Evolutionary conservation across 2,113 vertebrate species (phyloP).

Genomic region (Rhizomys pruinosus): DNA sequence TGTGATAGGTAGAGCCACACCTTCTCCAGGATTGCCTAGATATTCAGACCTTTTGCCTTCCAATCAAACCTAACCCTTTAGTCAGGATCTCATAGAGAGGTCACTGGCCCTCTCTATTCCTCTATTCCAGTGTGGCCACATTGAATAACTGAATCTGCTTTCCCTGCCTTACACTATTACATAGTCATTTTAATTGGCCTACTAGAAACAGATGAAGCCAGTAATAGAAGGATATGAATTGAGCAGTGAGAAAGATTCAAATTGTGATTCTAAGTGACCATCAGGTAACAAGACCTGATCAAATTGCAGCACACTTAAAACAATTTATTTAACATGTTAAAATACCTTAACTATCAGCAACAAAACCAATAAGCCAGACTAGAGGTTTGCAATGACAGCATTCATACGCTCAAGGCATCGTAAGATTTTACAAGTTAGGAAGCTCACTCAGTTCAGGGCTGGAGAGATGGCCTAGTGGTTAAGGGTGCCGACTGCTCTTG

Average conservation of each 20-base stretch:
- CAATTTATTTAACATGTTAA: neutral
- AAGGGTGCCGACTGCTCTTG: too few relatives aligned
- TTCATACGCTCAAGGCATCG: neutral
- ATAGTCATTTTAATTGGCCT: neutral
- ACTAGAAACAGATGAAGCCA: neutral
- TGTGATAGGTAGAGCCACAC: neutral
- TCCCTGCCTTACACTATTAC: neutral
- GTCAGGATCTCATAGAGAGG: neutral
- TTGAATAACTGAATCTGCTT: too few relatives aligned
- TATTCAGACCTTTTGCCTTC: neutral
- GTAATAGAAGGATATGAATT: neutral
- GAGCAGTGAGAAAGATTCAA: neutral
- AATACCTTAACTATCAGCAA: neutral
- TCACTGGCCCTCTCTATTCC: accelerated
- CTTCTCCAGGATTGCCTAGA: neutral
- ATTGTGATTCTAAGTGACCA: neutral
- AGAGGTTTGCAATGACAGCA: neutral
- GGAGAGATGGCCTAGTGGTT: too few relatives aligned
- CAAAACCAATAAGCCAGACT: neutral
- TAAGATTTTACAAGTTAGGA: neutral
- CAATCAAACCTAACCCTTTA: neutral
- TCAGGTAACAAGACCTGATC: neutral
- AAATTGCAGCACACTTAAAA: neutral
- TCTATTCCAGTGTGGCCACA: too few relatives aligned
- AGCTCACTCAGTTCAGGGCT: too few relatives aligned